These are phyloP conservation scores for Nematostella vectensis DNA, from an alignment of 92 coral and sea anemone species.

Conservation along the genomic window DNA sequence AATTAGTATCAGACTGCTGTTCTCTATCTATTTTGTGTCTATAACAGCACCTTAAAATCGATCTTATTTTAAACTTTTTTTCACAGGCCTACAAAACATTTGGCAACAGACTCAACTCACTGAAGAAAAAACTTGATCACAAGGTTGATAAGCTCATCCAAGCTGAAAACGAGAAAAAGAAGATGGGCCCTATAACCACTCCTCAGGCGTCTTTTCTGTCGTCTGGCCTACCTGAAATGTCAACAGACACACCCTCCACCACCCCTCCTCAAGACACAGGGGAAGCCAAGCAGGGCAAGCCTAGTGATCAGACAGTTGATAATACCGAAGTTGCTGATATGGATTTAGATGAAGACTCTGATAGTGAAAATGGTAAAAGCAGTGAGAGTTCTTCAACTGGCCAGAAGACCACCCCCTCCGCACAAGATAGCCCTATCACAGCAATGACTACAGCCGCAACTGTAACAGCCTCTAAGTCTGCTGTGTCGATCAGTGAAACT, in stretches of 20 bases:
- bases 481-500: neutral
- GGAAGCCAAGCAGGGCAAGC: slow-evolving; percentile 31
- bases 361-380: slow-evolving; percentile 63
- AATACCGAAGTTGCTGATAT: slow-evolving; percentile 97
- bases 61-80: too few relatives aligned
- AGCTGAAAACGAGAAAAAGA: slow-evolving; percentile 85
- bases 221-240: slow-evolving; percentile 81
- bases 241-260: slow-evolving; percentile 53
- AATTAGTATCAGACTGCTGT: too few relatives aligned
- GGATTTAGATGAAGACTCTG: slow-evolving; percentile 95
- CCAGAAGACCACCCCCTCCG: slow-evolving; percentile 26
- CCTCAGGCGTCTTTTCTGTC: slow-evolving; percentile 92
- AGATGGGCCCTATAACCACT: slow-evolving; percentile 88
- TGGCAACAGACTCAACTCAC: slow-evolving; percentile 88
- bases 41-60: too few relatives aligned
- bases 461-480: neutral
- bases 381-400: slow-evolving; percentile 42
- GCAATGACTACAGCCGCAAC: slow-evolving; percentile 7
- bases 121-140: slow-evolving; percentile 89
- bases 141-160: slow-evolving; percentile 78
- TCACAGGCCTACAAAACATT: slow-evolving; percentile 93
- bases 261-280: slow-evolving; percentile 39
- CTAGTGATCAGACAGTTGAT: slow-evolving; percentile 85
- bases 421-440: slow-evolving; percentile 4
- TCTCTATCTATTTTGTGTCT: too few relatives aligned